phyloP scores from a whole-genome alignment of 2,113 vertebrate genomes.

The Pica pica region DNA sequence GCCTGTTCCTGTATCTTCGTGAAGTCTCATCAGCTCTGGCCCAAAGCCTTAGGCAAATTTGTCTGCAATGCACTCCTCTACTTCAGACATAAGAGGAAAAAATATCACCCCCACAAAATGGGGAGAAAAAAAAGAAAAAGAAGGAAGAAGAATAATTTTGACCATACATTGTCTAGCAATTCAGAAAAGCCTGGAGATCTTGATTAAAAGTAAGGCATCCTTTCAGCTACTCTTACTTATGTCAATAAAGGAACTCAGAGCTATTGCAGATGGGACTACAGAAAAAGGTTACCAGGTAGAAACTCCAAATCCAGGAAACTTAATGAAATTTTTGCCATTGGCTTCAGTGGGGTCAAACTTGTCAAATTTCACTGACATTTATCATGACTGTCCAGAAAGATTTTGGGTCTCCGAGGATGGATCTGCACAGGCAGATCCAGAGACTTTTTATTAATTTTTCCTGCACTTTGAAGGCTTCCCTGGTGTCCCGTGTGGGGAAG shows the following conservation, averaged over 20 bases:
- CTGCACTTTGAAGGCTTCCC: background rate
- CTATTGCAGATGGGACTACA: background rate
- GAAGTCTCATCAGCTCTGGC: slow-evolving; percentile 60
- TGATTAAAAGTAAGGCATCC: background rate
- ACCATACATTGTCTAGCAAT: background rate
- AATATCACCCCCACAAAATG: background rate
- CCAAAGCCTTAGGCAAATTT: slow-evolving; percentile 58
- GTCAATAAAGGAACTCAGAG: background rate
- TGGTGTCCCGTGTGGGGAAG: background rate
- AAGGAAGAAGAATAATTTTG: background rate
- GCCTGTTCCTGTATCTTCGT: slow-evolving; percentile 43
- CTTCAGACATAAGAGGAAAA: slow-evolving; percentile 27
- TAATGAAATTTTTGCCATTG: background rate
- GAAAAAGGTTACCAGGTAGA: background rate
- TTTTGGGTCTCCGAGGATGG: background rate
- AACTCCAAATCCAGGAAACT: background rate
- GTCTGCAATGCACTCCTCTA: slow-evolving; percentile 19
- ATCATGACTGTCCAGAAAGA: background rate
- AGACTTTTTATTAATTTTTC: background rate
- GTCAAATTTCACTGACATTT: background rate
- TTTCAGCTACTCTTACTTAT: background rate
- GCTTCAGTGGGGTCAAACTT: background rate
- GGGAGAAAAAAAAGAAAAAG: background rate
- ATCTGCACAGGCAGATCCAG: background rate
- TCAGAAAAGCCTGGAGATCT: background rate